Conservation (phyloP, 2,797 vertebrate species). For the Danio aesculapii region DNA sequence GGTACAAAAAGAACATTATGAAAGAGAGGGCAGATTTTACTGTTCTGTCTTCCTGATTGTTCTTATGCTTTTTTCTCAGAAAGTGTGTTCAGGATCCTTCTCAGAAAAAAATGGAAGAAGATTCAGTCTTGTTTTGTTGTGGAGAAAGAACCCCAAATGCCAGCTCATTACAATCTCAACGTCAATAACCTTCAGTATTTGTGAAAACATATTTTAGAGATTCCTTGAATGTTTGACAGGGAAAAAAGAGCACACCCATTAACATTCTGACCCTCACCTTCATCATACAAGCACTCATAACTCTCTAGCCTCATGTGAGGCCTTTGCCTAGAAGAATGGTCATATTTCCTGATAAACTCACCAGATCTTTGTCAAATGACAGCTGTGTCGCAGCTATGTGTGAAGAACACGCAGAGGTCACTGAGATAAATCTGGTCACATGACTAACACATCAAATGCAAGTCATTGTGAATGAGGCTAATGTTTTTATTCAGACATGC, state of each 20-base stretch:
- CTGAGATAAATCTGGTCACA: slow-evolving; percentile 16
- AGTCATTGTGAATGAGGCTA: not conserved
- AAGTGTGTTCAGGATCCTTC: no score
- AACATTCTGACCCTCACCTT: slow-evolving; percentile 51
- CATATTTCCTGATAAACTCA: slow-evolving; percentile 61
- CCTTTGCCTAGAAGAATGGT: slow-evolving; percentile 48
- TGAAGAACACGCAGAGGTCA: slow-evolving; percentile 55
- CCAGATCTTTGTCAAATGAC: slow-evolving; percentile 49
- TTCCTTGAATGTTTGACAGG: slow-evolving; percentile 47
- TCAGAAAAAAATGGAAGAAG: no score
- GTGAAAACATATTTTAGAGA: not conserved
- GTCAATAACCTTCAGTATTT: no score
- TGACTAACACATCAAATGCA: slow-evolving; percentile 13
- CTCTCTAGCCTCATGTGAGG: slow-evolving; percentile 45
- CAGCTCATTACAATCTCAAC: no score
- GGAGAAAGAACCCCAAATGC: no score
- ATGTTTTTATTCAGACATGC: not conserved
- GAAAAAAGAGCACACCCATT: slow-evolving; percentile 38
- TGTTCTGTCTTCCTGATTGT: no score
- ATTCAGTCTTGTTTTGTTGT: no score
- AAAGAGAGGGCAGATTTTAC: no score
- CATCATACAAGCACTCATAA: slow-evolving; percentile 55
- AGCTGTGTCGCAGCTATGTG: slow-evolving; percentile 37
- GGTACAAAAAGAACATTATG: no score
- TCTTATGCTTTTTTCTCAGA: no score